Conservation (phyloP, 2,888 invertebrate genomes). For the Drosophila conformis region DNA sequence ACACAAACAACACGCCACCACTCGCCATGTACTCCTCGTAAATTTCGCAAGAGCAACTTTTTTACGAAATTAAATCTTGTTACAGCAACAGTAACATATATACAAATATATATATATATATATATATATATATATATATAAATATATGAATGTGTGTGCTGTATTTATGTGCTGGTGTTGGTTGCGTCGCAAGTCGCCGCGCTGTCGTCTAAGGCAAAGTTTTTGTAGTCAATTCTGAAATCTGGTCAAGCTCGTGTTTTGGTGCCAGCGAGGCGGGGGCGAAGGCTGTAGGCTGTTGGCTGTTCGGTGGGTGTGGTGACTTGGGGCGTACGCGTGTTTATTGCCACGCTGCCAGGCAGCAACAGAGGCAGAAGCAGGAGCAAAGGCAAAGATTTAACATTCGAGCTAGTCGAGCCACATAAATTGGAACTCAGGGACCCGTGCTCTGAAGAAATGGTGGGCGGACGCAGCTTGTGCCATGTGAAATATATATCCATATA, state of each 20-base stretch:
- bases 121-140: conserved; percentile 4
- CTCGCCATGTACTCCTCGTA: conserved; percentile 81
- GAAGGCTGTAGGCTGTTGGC: conserved; percentile 10
- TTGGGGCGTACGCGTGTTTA: conserved; percentile 77
- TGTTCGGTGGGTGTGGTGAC: conserved; percentile 61
- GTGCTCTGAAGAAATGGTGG: conserved; percentile 78
- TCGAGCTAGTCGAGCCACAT: conserved; percentile 76
- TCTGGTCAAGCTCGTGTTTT: conserved; percentile 52
- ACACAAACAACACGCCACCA: conserved; percentile 78
- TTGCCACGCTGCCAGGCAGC: conserved; percentile 69
- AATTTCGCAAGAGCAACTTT: conserved; percentile 79
- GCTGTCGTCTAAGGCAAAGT: conserved; percentile 60
- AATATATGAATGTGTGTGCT: neutral
- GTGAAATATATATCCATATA: conserved; percentile 24
- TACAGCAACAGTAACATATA: conserved; percentile 60
- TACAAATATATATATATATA: conserved; percentile 17
- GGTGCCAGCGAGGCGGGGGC: conserved; percentile 16
- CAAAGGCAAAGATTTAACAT: conserved; percentile 79
- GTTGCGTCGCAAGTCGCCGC: conserved; percentile 52
- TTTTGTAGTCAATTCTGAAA: conserved; percentile 55
- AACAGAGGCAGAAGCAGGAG: conserved; percentile 73
- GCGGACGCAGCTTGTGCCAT: conserved; percentile 51
- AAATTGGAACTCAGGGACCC: conserved; percentile 65
- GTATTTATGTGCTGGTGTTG: conserved; percentile 33
- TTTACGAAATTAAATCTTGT: conserved; percentile 81